phyloP scores from a whole-genome alignment of 2,113 vertebrate species.

The Progne subis region DNA sequence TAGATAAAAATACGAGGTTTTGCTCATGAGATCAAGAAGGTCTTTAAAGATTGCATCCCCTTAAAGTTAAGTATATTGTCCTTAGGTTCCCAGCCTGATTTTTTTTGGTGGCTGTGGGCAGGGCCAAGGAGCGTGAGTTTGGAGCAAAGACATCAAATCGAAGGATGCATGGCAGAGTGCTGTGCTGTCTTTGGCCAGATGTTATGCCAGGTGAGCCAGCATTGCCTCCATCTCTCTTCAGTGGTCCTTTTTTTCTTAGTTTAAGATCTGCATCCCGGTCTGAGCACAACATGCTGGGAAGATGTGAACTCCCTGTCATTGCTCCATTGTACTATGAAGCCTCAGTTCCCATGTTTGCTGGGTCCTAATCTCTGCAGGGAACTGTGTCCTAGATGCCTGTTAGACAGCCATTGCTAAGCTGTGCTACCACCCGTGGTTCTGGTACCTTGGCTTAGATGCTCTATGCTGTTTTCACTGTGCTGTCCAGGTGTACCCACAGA shows the following conservation, averaged over 20 bases:
- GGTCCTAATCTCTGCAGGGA: background rate
- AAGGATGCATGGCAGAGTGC: background rate
- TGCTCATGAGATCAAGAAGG: background rate
- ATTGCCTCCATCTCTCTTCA: background rate
- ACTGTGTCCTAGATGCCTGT: background rate
- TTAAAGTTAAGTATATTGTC: background rate
- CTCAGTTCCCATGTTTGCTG: background rate
- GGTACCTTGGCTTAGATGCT: background rate
- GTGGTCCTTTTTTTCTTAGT: background rate
- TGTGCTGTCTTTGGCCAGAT: background rate
- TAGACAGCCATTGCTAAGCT: background rate
- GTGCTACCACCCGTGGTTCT: background rate
- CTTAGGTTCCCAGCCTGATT: background rate
- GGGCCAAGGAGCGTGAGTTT: background rate
- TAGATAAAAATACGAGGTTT: background rate
- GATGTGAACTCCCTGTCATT: background rate
- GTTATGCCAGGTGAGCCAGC: background rate
- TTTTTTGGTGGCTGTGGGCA: background rate
- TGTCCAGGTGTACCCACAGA: background rate
- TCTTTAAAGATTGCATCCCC: background rate
- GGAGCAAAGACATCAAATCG: background rate
- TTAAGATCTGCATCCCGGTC: background rate
- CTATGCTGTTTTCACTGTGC: background rate
- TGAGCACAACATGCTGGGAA: background rate
- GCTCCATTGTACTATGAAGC: background rate